Base-by-base conservation (phyloP, 2,888 invertebrate genomes). In the Brachyptera putata region DNA sequence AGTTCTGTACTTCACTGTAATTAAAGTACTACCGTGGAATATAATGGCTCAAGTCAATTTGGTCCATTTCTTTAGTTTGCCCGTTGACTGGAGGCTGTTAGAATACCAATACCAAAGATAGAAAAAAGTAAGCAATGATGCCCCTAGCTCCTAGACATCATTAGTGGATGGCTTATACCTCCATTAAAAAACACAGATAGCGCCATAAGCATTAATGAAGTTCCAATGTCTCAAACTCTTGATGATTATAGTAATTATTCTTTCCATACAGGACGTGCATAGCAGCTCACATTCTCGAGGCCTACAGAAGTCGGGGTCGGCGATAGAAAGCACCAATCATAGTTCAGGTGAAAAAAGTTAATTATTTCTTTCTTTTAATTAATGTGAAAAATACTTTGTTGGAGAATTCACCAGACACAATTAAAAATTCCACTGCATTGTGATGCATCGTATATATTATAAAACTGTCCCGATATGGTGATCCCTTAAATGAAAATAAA, bases 341-440 rank as follows among this genome's bases (percentile, higher is more conserved):
- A 30, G 30, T 11, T 11, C n/a, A n/a, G n/a, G n/a, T 30, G 7
- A 46, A 24, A 46, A 46, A 46, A 2, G 46, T 46, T 46, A 46
- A 46, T 46, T 24, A 46, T 46, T 21, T 46, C 24, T 24, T 46
- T 24, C 24, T 21, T 11, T 21, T 46, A 53, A 53, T 53, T 53
- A 53, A 53, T 53, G 16, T 37, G 37, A 36, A 53, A 53, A 36
- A 36, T 53, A 53, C 34, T 14, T 53, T 36, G 22, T 34, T 30
- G 36, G 18, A 9, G 53, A 36, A 36, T 36, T 36, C 36, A 9
- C 16, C 21, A 21, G 22, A 2, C n/a, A 36, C 34, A 53, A 53
- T 53, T 53, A 53, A 53, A 53, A 36, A 34, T 21, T 30, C 22
- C 4, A 34, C 14, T 18, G 36, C 22, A 53, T 53, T 53, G 53